These are phyloP conservation scores for Pholis gunnellus DNA, from an alignment of 2,113 vertebrate genomes.

Conservation along the genomic window DNA sequence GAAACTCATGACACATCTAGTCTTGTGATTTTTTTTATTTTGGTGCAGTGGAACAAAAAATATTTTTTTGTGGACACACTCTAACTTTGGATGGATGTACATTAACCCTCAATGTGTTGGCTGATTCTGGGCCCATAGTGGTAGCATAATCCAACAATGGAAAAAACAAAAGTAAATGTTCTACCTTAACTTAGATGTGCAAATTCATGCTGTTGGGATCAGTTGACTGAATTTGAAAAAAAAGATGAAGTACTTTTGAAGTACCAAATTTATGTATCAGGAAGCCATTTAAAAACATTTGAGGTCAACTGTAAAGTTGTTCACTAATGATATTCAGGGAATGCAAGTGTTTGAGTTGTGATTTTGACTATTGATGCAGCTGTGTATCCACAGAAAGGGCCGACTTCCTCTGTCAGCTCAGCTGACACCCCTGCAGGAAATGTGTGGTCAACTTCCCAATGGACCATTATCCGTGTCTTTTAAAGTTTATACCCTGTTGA, in stretches of 20 bases:
- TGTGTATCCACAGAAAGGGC: conserved; percentile 32
- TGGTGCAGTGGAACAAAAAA: background rate
- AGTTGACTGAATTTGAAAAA: background rate
- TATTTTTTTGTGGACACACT: background rate
- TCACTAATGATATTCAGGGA: background rate
- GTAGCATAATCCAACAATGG: background rate
- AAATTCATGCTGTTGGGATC: background rate
- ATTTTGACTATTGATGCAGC: conserved; percentile 35
- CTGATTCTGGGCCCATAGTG: background rate
- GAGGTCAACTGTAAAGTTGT: too few relatives aligned
- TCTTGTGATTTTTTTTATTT: conserved; percentile 56
- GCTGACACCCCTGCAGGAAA: conserved; percentile 58
- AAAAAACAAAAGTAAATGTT: background rate
- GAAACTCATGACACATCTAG: conserved; percentile 21
- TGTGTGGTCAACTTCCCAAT: conserved; percentile 38
- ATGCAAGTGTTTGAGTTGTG: background rate
- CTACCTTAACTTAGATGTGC: background rate
- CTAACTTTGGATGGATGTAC: background rate
- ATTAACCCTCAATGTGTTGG: background rate
- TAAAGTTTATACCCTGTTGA: background rate
- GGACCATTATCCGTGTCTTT: conserved; percentile 11
- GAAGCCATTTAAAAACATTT: background rate
- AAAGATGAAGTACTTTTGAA: background rate
- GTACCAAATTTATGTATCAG: background rate
- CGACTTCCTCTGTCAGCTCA: conserved; percentile 36